These are phyloP conservation scores for Phanerotoma sp. DNA, from an alignment of 2,888 invertebrate genomes.

Conservation along the genomic window DNA sequence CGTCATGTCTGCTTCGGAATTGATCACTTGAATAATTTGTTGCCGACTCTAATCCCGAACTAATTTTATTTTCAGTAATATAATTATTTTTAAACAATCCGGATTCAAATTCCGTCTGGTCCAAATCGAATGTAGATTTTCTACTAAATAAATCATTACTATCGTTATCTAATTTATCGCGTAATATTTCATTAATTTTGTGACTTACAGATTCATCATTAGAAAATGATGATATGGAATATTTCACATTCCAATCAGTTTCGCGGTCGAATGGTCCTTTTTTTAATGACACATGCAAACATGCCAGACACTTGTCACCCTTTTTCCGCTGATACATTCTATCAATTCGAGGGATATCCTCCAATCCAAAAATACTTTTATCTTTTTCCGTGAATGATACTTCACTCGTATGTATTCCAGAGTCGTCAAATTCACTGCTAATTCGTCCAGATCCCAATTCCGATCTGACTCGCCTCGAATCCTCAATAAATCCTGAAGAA, in stretches of 20 bases:
- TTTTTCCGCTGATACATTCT: conserved; percentile 42
- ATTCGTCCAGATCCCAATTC: conserved; percentile 4
- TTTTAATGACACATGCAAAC: conserved; percentile 41
- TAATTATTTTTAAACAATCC: background rate
- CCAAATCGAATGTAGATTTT: background rate
- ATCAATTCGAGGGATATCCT: conserved; percentile 39
- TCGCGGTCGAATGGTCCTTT: background rate
- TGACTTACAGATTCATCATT: background rate
- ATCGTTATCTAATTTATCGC: no score
- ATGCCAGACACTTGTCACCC: conserved; percentile 48
- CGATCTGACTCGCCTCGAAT: no score
- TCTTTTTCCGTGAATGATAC: background rate
- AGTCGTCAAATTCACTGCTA: background rate
- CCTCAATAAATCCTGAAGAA: background rate
- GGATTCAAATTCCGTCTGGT: background rate
- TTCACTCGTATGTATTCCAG: background rate
- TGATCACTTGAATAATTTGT: background rate
- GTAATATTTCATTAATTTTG: no score
- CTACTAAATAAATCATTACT: background rate
- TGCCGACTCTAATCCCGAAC: background rate
- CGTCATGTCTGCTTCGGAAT: no score
- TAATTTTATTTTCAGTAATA: background rate
- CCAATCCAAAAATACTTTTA: conserved; percentile 26
- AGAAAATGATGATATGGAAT: background rate
- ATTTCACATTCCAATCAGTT: background rate